These are phyloP conservation scores for Proterorhinus semilunaris DNA, from an alignment of 2,113 vertebrate genomes.

Conservation along the genomic window DNA sequence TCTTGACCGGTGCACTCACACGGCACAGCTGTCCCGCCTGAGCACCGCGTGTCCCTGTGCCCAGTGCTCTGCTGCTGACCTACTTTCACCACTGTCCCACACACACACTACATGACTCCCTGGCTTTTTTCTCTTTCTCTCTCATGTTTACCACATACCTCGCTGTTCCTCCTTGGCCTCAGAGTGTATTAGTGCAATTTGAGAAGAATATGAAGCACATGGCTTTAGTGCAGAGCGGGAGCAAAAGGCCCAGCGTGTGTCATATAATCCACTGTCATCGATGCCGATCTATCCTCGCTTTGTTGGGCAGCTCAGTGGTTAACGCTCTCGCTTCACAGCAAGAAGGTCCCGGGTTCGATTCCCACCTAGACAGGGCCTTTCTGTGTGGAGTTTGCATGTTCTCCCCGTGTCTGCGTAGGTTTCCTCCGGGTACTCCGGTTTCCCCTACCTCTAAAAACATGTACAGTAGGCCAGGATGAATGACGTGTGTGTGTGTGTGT, in stretches of 20 bases:
- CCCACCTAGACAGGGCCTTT: too few species aligned
- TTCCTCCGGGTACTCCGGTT: too few species aligned
- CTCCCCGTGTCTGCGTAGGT: too few species aligned
- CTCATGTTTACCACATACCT: slow-evolving; percentile 55
- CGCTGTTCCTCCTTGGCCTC: slow-evolving; percentile 38
- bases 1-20: slow-evolving; percentile 59
- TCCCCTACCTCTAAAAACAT: too few species aligned
- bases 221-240: not conserved
- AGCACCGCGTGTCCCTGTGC: slow-evolving; percentile 54
- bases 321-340: too few species aligned
- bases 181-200: slow-evolving; percentile 25
- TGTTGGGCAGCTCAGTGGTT: too few species aligned
- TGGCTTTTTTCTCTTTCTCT: slow-evolving; percentile 20
- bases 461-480: too few species aligned
- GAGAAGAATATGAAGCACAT: slow-evolving; percentile 14
- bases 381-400: too few species aligned
- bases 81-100: slow-evolving; percentile 69
- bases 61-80: slow-evolving; percentile 65
- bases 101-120: slow-evolving; percentile 31
- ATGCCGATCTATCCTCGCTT: too few species aligned
- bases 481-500: too few species aligned
- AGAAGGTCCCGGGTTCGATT: too few species aligned
- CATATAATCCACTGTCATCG: not conserved
- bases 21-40: slow-evolving; percentile 53
- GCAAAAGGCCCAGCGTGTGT: not conserved